Conservation (phyloP, 2,113 vertebrate species). For the Boulengeromyrus knoepffleri region DNA sequence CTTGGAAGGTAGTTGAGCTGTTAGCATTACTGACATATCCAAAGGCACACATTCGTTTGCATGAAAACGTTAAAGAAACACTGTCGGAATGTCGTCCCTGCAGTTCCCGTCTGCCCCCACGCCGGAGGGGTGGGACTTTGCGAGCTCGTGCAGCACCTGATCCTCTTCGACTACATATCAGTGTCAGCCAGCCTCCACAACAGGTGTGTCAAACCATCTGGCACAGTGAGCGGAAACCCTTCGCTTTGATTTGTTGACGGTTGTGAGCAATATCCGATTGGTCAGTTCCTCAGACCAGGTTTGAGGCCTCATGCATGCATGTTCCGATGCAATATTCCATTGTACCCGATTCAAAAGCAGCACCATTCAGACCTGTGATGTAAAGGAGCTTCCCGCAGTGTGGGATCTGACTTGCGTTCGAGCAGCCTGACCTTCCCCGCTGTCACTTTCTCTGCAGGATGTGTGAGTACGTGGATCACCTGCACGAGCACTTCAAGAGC, state of each 20-base stretch:
- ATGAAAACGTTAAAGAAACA: background rate
- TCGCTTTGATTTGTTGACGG: background rate
- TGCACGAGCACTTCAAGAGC: conserved; percentile 74
- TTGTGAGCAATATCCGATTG: background rate
- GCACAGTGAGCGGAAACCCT: background rate
- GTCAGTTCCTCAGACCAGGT: background rate
- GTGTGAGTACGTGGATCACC: conserved; percentile 78
- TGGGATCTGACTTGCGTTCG: background rate
- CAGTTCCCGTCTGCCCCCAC: conserved; percentile 76
- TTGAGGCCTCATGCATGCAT: background rate
- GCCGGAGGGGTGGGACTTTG: conserved; percentile 76
- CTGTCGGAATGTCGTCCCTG: background rate
- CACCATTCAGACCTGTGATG: background rate
- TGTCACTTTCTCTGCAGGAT: conserved; percentile 55
- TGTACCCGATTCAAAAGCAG: background rate
- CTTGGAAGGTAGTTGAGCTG: background rate
- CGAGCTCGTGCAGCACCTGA: conserved; percentile 71
- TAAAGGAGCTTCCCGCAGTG: background rate
- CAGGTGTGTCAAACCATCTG: conserved; percentile 40
- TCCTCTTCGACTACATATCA: conserved; percentile 67
- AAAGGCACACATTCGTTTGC: background rate
- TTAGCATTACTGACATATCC: background rate
- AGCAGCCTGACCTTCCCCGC: background rate
- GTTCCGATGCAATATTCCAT: background rate
- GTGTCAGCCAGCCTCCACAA: conserved; percentile 58